Conservation (phyloP, 2,797 vertebrate species). For the Notamacropus eugenii region DNA sequence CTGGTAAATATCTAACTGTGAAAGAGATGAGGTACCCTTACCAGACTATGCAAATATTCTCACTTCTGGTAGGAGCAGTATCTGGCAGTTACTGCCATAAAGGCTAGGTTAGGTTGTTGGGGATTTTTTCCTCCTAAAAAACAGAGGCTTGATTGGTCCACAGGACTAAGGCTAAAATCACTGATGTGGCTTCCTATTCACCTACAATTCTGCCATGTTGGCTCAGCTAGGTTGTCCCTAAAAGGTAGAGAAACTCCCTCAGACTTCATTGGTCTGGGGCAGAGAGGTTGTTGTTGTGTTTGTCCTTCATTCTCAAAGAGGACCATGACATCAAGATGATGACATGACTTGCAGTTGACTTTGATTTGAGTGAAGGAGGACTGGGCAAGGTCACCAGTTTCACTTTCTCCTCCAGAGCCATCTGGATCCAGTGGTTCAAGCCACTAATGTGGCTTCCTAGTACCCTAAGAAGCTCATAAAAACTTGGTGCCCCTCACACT, state of each 20-base stretch:
- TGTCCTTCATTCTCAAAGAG: no score
- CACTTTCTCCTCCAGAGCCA: no score
- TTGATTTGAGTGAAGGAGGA: no score
- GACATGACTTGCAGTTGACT: no score
- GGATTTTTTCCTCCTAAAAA: neutral
- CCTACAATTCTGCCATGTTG: neutral
- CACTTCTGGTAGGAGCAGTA: neutral
- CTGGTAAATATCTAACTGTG: neutral
- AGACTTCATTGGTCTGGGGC: neutral
- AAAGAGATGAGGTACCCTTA: neutral
- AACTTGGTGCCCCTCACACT: neutral
- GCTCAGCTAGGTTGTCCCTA: neutral
- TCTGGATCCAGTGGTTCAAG: neutral
- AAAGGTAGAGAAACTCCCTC: neutral
- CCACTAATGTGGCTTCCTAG: no score
- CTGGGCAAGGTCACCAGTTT: no score
- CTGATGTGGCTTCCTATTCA: neutral
- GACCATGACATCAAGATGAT: no score
- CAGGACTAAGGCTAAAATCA: neutral
- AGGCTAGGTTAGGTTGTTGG: neutral
- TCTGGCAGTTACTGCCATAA: neutral
- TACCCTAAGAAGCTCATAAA: neutral
- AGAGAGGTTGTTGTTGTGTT: neutral
- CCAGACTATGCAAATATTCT: neutral
- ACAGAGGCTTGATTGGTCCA: neutral